These are phyloP conservation scores for Myanophis thanlyinensis DNA, from an alignment of 2,113 vertebrate genomes.

Conservation along the genomic window DNA sequence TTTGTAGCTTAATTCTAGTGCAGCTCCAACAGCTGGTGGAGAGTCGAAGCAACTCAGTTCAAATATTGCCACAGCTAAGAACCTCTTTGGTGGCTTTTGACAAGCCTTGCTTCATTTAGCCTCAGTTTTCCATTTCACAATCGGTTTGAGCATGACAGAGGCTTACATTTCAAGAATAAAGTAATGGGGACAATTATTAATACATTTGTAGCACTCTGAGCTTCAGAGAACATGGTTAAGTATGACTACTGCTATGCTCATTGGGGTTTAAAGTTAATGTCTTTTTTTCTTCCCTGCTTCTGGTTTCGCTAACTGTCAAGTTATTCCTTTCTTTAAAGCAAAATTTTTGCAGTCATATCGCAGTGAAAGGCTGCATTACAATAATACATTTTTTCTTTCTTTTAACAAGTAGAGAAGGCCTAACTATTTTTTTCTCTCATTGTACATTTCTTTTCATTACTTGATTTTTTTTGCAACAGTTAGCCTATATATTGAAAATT, in stretches of 20 bases:
- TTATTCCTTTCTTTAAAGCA: background rate
- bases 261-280: background rate
- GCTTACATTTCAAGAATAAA: background rate
- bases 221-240: background rate
- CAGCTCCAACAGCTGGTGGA: background rate
- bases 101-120: background rate
- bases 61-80: background rate
- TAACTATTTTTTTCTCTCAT: background rate
- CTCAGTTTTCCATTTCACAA: background rate
- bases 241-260: background rate
- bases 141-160: background rate
- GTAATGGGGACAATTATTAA: background rate
- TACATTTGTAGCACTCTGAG: background rate
- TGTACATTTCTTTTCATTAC: background rate
- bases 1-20: background rate
- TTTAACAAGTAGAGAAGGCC: background rate
- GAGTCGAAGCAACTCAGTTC: background rate
- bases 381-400: background rate
- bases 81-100: background rate
- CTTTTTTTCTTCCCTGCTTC: background rate
- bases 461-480: background rate
- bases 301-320: background rate
- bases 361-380: background rate
- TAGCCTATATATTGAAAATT: background rate
- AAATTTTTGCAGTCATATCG: background rate